A percentile compares a stretch with the other conserved stretches of the same genome.
Evolutionary conservation across 2,113 vertebrate species (phyloP).

Genomic region (Athene cunicularia): DNA sequence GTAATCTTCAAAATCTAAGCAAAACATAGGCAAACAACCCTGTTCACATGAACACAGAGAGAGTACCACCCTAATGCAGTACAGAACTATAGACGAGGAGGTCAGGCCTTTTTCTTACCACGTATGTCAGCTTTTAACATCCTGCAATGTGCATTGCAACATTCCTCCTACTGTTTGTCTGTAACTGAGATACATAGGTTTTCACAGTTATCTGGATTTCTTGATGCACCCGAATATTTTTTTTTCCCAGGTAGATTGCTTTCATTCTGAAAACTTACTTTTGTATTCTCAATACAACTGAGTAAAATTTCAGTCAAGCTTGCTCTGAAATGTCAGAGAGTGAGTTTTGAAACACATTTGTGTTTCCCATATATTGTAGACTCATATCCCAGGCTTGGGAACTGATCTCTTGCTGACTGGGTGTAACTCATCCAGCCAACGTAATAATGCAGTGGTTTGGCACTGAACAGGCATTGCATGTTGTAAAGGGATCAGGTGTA

Average conservation of each 20-base stretch:
- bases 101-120: not conserved
- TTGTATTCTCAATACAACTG: not conserved
- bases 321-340: not conserved
- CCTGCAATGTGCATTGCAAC: not conserved
- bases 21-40: not conserved
- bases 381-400: not conserved
- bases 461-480: not conserved
- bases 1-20: not conserved
- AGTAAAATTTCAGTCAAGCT: not conserved
- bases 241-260: not conserved
- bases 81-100: not conserved
- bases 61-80: not conserved
- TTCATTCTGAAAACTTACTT: not conserved
- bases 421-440: not conserved
- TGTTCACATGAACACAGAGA: not conserved
- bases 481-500: not conserved
- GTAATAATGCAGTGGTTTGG: not conserved
- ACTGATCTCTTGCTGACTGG: not conserved
- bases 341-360: not conserved
- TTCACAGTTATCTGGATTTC: not conserved
- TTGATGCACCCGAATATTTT: not conserved
- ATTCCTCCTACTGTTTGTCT: not conserved
- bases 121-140: not conserved
- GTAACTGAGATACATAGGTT: not conserved
- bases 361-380: not conserved